These are phyloP conservation scores for Scytalopus superciliaris DNA, from an alignment of 2,113 vertebrate species.

Conservation along the genomic window DNA sequence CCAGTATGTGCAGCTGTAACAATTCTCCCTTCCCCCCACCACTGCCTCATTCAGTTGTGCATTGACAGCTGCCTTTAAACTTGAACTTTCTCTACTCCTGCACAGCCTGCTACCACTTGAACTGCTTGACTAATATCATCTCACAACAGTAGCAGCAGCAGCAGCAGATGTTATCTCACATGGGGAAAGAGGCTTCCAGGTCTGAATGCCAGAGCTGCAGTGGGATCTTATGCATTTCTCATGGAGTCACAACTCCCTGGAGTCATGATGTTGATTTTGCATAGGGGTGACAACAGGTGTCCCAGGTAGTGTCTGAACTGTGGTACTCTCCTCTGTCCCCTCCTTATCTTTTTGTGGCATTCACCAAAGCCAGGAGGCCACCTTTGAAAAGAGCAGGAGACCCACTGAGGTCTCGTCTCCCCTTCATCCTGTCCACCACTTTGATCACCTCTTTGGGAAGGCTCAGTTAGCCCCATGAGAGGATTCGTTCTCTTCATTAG, in stretches of 20 bases:
- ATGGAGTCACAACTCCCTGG: background rate
- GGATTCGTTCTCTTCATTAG: background rate
- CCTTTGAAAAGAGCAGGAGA: background rate
- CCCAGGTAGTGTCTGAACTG: background rate
- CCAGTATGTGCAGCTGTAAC: background rate
- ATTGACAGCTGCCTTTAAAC: slow-evolving; percentile 19
- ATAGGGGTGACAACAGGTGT: fast-evolving
- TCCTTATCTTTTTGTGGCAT: background rate
- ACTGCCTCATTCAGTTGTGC: background rate
- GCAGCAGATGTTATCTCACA: background rate
- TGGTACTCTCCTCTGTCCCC: background rate
- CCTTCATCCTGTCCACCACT: background rate
- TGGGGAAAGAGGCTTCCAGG: background rate
- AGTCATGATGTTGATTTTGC: background rate
- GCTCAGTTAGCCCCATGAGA: background rate
- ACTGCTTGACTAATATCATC: background rate
- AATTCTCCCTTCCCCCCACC: background rate
- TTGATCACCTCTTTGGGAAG: background rate
- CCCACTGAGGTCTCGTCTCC: background rate
- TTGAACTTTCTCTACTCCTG: background rate
- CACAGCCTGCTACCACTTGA: slow-evolving; percentile 12
- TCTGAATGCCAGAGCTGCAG: background rate
- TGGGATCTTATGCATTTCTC: background rate
- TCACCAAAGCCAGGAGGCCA: background rate
- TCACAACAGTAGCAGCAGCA: background rate